Evolutionary conservation across 2,797 vertebrate genomes (phyloP), one percentile per base, ranked within the genome.

Genomic region (Chromis chromis): DNA sequence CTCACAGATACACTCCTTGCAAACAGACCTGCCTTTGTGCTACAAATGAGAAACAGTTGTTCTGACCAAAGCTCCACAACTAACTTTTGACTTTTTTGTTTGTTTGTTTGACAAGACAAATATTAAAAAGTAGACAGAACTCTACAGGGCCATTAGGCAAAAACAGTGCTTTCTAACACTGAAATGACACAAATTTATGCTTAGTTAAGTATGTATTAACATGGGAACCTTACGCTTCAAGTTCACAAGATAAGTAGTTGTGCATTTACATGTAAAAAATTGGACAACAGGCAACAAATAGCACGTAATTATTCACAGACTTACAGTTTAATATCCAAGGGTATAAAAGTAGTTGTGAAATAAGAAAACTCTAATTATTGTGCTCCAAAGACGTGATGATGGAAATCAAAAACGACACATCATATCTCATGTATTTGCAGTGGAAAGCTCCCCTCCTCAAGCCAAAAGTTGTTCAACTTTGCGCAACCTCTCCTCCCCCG

Each of bases 1-100:
- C 88, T 91, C 65, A 79, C 58, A 81, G 85, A 83, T 83, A 83
- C 79, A 88, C 63, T 64, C 68, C 65, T 69, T 49, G 53, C 65
- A 87, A 86, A 91, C 86, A 89, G 77, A 86, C 74, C 68, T 31
- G 69, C 62, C 84, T 84, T 87, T 88, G 84, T 93, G 79, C 80
- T 70, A 73, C 82, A 92, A 92, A 93, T 86, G 79, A 81, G 84
- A 91, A 91, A 54, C 81, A 90, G 88, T 86, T 90, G 85, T 89
- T 86, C 74, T 76, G 61, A 79, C 79, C 73, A 73, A 71, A 80
- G 55, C 44, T 70, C 65, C 67, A 66, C 70, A 42, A 50, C 69
- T 65, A 75, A 84, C 65, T 36, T 36, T 36, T 10, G 9, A 12
- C 11, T 36, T 36, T 10, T 36, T 36, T 36, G 10, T 10, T 36